A percentile compares a stretch with the other conserved stretches of the same genome.
Conservation (phyloP, 2,888 invertebrate genomes). For the Andrena bicolor region DNA sequence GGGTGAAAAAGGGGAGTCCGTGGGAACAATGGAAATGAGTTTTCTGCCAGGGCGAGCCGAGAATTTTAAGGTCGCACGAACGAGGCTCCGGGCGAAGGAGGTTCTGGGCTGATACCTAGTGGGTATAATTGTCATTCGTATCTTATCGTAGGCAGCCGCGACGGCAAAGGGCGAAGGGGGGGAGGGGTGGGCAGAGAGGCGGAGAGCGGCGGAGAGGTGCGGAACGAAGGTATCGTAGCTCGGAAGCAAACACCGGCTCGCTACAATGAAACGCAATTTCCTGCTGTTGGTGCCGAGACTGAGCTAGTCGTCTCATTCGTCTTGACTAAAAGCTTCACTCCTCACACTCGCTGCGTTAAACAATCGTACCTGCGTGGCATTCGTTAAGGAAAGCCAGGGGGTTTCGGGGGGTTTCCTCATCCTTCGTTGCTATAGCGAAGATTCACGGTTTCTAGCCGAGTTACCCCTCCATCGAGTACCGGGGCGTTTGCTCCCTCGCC, state of each 20-base stretch:
- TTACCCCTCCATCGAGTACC: slow-evolving; percentile 54
- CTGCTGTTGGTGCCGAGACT: slow-evolving; percentile 78
- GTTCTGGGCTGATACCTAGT: slow-evolving; percentile 61
- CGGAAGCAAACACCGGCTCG: slow-evolving; percentile 82
- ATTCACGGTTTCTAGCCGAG: slow-evolving; percentile 59
- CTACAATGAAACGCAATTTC: slow-evolving; percentile 84
- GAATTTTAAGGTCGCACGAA: slow-evolving; percentile 69
- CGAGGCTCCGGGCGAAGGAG: slow-evolving; percentile 51
- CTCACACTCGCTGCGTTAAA: slow-evolving; percentile 79
- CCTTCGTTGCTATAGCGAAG: slow-evolving; percentile 57
- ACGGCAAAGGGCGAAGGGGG: slow-evolving; percentile 56
- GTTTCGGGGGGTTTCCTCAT: slow-evolving; percentile 31
- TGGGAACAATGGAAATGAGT: slow-evolving; percentile 61
- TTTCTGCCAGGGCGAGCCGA: slow-evolving; percentile 44
- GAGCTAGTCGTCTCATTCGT: slow-evolving; percentile 79
- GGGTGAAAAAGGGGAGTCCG: neutral
- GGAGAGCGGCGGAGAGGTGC: slow-evolving; percentile 41
- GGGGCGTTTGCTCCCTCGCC: slow-evolving; percentile 55
- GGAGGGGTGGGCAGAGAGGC: slow-evolving; percentile 22
- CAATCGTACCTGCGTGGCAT: slow-evolving; percentile 79
- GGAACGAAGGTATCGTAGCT: slow-evolving; percentile 77
- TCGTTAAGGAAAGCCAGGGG: slow-evolving; percentile 70
- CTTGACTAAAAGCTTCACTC: slow-evolving; percentile 81
- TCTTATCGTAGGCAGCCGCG: slow-evolving; percentile 74
- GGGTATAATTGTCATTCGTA: slow-evolving; percentile 82